Evolutionary conservation across 2,888 invertebrate species (phyloP).

Genomic region (Mycalesis mineus): DNA sequence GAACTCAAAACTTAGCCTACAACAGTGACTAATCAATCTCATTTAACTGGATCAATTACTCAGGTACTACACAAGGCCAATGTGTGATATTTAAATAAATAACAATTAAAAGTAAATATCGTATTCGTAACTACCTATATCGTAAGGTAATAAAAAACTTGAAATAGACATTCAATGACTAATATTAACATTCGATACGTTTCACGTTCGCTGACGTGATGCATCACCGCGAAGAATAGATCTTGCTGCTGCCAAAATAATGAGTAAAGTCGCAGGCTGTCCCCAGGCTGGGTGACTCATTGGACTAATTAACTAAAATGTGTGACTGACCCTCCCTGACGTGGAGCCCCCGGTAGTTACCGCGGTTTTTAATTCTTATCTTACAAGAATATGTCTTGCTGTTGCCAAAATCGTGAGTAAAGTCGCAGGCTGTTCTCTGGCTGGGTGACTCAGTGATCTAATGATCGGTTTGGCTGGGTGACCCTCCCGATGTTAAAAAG

Average conservation of each 20-base stretch:
- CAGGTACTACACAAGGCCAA: not conserved
- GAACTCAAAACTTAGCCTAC: not conserved
- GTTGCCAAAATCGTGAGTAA: too few species aligned
- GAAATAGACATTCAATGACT: slow-evolving; percentile 44
- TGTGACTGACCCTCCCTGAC: slow-evolving; percentile 24
- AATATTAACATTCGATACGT: slow-evolving; percentile 34
- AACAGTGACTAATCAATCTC: not conserved
- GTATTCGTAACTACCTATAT: too few species aligned
- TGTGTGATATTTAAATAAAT: not conserved
- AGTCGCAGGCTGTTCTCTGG: too few species aligned
- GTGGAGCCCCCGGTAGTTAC: slow-evolving; percentile 21
- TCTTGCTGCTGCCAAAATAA: slow-evolving; percentile 33
- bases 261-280: slow-evolving; percentile 30
- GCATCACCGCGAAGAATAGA: slow-evolving; percentile 35
- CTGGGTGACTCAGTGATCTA: too few species aligned
- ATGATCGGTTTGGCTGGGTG: too few species aligned
- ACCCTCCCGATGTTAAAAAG: too few species aligned
- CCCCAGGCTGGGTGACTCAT: slow-evolving; percentile 17
- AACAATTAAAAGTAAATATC: not conserved
- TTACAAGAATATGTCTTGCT: slow-evolving; percentile 23
- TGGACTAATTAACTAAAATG: slow-evolving; percentile 15
- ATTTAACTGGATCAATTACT: not conserved
- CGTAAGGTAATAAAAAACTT: slow-evolving; percentile 38
- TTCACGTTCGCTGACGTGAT: slow-evolving; percentile 21
- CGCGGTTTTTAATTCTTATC: too few species aligned